These are phyloP conservation scores for Rhopilema esculentum DNA, from an alignment of 30 jellyfish, hydroid and myxozoan genomes.

Conservation along the genomic window DNA sequence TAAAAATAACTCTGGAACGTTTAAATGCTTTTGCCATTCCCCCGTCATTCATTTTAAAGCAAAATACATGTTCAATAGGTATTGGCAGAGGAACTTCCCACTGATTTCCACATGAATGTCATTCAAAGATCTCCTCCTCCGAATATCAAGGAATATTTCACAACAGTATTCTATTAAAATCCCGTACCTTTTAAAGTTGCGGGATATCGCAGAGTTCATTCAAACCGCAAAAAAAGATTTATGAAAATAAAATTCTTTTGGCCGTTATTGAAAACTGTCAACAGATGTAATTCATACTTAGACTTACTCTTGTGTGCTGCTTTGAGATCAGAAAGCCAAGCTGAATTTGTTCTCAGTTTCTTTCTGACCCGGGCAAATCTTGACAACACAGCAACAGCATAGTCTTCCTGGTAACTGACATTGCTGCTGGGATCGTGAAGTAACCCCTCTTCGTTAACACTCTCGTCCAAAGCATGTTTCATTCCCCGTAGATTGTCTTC, in stretches of 20 bases:
- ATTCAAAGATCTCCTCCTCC: too few species aligned
- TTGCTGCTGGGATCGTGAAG: too few species aligned
- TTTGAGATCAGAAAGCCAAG: neutral
- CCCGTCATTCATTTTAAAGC: too few species aligned
- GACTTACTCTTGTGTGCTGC: neutral
- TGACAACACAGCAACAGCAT: neutral
- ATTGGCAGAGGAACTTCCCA: too few species aligned
- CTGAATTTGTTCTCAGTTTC: neutral
- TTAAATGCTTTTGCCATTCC: too few species aligned
- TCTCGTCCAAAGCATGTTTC: neutral
- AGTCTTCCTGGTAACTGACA: too few species aligned
- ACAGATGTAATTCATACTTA: neutral
- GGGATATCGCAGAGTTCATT: neutral
- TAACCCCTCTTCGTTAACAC: neutral
- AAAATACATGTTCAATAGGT: too few species aligned
- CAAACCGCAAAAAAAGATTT: neutral
- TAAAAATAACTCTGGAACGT: too few species aligned
- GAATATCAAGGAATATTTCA: neutral
- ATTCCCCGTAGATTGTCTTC: constrained; percentile 6
- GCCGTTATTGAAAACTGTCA: too few species aligned
- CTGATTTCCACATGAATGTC: too few species aligned
- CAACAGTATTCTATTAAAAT: neutral
- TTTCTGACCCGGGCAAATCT: neutral
- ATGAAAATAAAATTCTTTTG: too few species aligned
- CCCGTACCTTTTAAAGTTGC: neutral